Percentiles rank a stretch among this genome's conserved stretches.
These are phyloP conservation scores for Philotrypesis tridentata DNA, from an alignment of 1,140 invertebrate species.

Conservation along the genomic window DNA sequence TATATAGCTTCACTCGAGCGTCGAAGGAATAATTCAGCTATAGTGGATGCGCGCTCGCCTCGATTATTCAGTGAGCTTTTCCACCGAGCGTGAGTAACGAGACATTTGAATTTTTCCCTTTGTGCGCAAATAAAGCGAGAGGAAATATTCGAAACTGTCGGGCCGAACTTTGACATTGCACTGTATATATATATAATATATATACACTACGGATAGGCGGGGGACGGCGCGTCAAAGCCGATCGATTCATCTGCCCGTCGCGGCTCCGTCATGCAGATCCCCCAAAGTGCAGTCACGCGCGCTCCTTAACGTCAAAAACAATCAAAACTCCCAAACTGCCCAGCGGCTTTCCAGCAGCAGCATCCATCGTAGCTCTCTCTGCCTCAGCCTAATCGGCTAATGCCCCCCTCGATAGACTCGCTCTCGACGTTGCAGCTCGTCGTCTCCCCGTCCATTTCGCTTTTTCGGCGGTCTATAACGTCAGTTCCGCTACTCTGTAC, in stretches of 20 bases:
- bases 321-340: constrained; percentile 13
- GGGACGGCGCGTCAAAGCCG: neutral
- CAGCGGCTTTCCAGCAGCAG: neutral
- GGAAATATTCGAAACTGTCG: neutral
- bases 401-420: constrained; percentile 1
- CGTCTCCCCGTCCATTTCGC: neutral
- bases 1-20: neutral
- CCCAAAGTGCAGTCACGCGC: constrained; percentile 20
- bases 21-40: neutral
- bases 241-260: neutral
- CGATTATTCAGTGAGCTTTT: no score
- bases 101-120: neutral
- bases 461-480: no score
- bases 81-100: neutral
- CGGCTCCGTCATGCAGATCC: neutral
- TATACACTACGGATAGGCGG: no score
- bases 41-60: no score
- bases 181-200: no score
- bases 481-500: neutral
- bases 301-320: constrained; percentile 31
- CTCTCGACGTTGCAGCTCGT: neutral
- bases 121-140: neutral
- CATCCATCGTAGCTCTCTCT: neutral
- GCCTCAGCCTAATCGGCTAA: constrained; percentile 17
- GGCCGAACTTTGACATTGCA: no score